Conservation (phyloP, 1,140 invertebrate genomes). For the Pseudomyrmex sp. region DNA sequence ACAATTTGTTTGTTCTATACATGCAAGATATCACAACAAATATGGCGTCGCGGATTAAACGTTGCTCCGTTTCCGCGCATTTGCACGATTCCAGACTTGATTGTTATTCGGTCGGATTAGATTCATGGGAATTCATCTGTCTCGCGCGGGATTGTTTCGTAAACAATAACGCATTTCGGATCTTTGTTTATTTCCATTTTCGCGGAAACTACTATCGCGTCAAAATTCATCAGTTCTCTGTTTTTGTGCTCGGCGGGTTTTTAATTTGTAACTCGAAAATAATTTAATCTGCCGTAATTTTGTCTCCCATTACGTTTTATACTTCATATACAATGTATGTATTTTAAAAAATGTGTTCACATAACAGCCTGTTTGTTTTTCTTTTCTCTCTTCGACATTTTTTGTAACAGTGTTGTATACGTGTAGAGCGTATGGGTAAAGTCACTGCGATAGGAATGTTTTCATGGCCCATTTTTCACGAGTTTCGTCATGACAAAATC, state of each 20-base stretch:
- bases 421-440: not conserved
- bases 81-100: slow-evolving; percentile 41
- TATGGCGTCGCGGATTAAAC: slow-evolving; percentile 62
- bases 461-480: slow-evolving; percentile 64
- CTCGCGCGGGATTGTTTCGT: slow-evolving; percentile 4
- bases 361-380: not conserved
- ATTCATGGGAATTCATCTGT: slow-evolving; percentile 15
- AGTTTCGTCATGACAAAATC: slow-evolving; percentile 64
- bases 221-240: not conserved
- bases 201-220: too few species aligned
- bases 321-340: too few species aligned
- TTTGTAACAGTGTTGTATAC: not conserved
- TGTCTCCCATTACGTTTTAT: not conserved
- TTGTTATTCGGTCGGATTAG: slow-evolving; percentile 31
- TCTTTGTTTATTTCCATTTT: not conserved
- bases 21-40: slow-evolving; percentile 51
- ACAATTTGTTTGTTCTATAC: slow-evolving; percentile 63
- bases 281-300: slow-evolving; percentile 31
- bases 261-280: slow-evolving; percentile 38
- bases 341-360: not conserved
- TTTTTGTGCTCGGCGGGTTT: slow-evolving; percentile 12
- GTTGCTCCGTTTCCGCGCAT: slow-evolving; percentile 19
- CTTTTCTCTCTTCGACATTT: not conserved
- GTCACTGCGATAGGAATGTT: not conserved
- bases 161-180: slow-evolving; percentile 20